Evolutionary conservation across 2,113 vertebrate species (phyloP).

Genomic region (Oncorhynchus clarkii): DNA sequence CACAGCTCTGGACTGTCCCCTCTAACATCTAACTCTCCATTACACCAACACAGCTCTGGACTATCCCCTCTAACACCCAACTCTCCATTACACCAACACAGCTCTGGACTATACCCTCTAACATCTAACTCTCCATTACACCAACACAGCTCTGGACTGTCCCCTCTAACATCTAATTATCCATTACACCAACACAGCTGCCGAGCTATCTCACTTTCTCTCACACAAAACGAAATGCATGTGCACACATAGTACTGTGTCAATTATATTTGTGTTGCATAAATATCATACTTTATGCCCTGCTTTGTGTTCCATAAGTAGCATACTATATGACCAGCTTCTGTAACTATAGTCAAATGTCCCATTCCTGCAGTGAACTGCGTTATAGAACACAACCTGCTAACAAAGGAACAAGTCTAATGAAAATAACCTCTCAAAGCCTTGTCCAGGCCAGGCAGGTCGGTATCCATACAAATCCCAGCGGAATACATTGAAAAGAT

Average conservation of each 20-base stretch:
- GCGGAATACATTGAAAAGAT: slow-evolving; percentile 53
- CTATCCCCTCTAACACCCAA: too few relatives aligned
- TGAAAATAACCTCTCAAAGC: slow-evolving; percentile 51
- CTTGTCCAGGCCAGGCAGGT: slow-evolving; percentile 28
- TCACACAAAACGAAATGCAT: not conserved
- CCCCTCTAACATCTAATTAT: too few relatives aligned
- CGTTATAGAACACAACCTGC: slow-evolving; percentile 19
- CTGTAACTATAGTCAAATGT: slow-evolving; percentile 29
- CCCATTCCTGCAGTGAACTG: slow-evolving; percentile 32
- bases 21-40: too few relatives aligned
- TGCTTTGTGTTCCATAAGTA: not conserved
- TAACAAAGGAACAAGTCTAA: slow-evolving; percentile 28
- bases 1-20: too few relatives aligned
- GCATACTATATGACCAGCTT: not conserved
- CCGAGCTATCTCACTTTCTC: not conserved
- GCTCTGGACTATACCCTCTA: too few relatives aligned
- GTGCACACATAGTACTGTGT: not conserved
- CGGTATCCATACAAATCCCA: slow-evolving; percentile 51
- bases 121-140: too few relatives aligned
- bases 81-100: too few relatives aligned
- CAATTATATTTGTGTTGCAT: not conserved
- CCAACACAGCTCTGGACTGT: too few relatives aligned
- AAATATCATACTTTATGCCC: not conserved
- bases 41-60: too few relatives aligned
- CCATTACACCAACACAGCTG: too few relatives aligned